Conservation (phyloP, 2,113 vertebrate genomes). For the Panthera uncia region DNA sequence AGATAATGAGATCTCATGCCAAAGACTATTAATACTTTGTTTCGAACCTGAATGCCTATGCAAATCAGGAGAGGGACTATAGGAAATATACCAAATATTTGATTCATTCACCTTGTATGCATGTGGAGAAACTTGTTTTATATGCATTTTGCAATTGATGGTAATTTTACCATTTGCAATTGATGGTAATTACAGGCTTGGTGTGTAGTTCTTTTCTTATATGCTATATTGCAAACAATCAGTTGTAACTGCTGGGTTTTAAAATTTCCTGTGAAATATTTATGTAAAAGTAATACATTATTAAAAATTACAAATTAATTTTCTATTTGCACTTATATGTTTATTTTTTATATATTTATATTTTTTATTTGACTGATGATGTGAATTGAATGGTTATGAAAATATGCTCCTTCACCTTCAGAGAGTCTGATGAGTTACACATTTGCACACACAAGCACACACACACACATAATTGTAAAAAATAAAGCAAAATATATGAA, state of each 20-base stretch:
- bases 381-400: not conserved
- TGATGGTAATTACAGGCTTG: not conserved
- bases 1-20: not conserved
- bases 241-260: not conserved
- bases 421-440: not conserved
- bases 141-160: not conserved
- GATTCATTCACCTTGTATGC: not conserved
- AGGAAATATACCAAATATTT: not conserved
- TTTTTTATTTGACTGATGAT: not conserved
- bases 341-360: not conserved
- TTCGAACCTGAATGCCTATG: not conserved
- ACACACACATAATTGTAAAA: not conserved
- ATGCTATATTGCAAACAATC: not conserved
- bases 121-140: not conserved
- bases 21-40: not conserved
- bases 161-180: no score
- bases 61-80: not conserved
- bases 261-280: not conserved
- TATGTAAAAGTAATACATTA: not conserved
- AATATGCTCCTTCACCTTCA: not conserved
- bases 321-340: not conserved
- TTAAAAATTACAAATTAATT: not conserved
- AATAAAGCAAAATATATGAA: conserved; percentile 20
- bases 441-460: not conserved
- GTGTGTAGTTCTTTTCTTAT: not conserved